phyloP scores from a whole-genome alignment of 2,797 vertebrate genomes.

The Tiaroga cobitis region DNA sequence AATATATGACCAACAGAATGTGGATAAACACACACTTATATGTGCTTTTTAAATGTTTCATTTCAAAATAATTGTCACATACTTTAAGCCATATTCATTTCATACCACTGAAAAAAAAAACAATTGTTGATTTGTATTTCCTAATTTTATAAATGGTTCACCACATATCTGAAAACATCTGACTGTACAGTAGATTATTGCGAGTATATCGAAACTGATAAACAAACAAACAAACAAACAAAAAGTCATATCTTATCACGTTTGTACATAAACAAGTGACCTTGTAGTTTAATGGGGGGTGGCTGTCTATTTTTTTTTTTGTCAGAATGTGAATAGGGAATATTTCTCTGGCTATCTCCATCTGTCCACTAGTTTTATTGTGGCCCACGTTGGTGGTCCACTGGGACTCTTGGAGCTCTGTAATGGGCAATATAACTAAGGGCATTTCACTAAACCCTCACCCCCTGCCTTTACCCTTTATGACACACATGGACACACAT shows the following conservation, averaged over 20 bases:
- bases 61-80: not conserved
- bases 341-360: constrained; percentile 53
- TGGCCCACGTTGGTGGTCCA: constrained; percentile 40
- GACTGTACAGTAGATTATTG: not conserved
- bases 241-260: constrained; percentile 34
- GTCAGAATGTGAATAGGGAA: constrained; percentile 33
- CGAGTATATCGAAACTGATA: not conserved
- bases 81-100: not conserved
- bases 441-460: constrained; percentile 55
- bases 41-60: not conserved
- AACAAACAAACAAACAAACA: constrained; percentile 1
- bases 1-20: not conserved
- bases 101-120: not conserved
- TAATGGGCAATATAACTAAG: constrained; percentile 56
- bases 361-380: constrained; percentile 63
- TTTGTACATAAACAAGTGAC: constrained; percentile 54
- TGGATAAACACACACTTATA: not conserved
- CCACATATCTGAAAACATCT: not conserved
- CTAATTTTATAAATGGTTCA: not conserved
- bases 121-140: not conserved
- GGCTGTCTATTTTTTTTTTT: constrained; percentile 39
- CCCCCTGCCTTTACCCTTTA: constrained; percentile 41
- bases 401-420: constrained; percentile 48
- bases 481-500: constrained; percentile 6
- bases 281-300: constrained; percentile 58